Percentiles rank a stretch among this genome's conserved stretches.
Conservation (phyloP, 64 coral and sea anemone genomes). For the Montipora efflorescens region DNA sequence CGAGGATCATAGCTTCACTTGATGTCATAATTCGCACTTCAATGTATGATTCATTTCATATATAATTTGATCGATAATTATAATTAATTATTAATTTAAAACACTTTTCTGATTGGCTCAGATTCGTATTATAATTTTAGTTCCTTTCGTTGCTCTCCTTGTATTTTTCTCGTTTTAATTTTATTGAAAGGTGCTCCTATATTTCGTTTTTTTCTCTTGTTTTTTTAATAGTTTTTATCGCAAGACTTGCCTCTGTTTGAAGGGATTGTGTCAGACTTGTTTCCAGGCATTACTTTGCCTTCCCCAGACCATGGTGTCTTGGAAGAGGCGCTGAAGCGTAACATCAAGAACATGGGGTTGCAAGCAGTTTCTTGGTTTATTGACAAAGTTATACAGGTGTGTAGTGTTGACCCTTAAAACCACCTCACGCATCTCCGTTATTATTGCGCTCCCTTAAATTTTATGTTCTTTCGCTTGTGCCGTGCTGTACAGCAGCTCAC, state of each 20-base stretch:
- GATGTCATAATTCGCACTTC: no score
- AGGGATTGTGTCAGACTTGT: conserved; percentile 96
- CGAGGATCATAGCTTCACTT: no score
- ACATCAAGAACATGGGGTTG: conserved; percentile 66
- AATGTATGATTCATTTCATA: no score
- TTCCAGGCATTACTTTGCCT: conserved; percentile 88
- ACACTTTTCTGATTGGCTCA: no score
- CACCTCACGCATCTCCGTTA: background rate
- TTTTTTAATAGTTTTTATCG: conserved; percentile 79
- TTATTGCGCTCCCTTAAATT: background rate
- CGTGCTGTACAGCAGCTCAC: no score
- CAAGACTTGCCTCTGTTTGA: conserved; percentile 98
- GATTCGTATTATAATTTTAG: no score
- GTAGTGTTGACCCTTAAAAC: background rate
- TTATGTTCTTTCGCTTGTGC: no score
- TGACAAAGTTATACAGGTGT: conserved; percentile 92
- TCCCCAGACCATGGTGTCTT: conserved; percentile 90
- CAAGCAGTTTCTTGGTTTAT: conserved; percentile 98
- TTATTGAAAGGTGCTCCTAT: no score
- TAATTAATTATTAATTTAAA: no score
- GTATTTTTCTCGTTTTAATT: no score
- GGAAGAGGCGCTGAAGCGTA: conserved; percentile 67
- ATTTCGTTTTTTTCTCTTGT: background rate
- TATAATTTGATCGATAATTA: no score
- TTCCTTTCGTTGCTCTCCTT: no score